Percentiles rank a stretch among this genome's conserved stretches.
Conservation (phyloP, 2,888 invertebrate species). For the Caenorhabditis doughertyi region DNA sequence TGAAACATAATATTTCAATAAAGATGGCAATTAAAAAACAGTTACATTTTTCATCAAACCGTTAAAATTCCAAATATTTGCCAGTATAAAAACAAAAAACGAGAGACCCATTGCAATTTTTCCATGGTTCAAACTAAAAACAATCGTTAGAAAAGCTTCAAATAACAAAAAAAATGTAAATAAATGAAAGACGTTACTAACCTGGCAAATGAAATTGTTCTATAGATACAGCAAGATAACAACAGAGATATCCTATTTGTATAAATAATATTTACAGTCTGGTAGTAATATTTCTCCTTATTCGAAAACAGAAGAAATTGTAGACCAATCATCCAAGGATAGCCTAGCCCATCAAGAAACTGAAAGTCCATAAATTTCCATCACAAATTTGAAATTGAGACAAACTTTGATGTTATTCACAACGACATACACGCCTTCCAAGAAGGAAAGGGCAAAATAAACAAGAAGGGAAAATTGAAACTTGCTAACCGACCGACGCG, state of each 20-base stretch:
- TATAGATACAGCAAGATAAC: neutral
- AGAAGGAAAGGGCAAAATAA: neutral
- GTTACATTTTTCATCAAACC: neutral
- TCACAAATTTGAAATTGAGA: neutral
- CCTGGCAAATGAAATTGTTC: slow-evolving; percentile 10
- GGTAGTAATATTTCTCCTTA: slow-evolving; percentile 1
- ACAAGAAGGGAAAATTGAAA: neutral
- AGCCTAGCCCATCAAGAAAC: neutral
- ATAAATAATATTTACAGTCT: neutral
- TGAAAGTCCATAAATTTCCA: neutral
- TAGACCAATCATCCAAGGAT: neutral
- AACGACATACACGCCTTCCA: slow-evolving; percentile 5
- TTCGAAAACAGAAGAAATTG: slow-evolving; percentile 9
- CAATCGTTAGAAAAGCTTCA: neutral
- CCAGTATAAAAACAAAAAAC: slow-evolving; percentile 6
- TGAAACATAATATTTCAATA: neutral
- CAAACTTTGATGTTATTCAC: slow-evolving; percentile 3
- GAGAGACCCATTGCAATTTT: slow-evolving; percentile 5
- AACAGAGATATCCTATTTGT: slow-evolving; percentile 11
- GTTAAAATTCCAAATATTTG: slow-evolving; percentile 1
- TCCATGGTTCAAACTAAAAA: neutral
- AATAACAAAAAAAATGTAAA: too few species aligned
- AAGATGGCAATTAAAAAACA: neutral
- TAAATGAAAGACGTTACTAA: too few species aligned
- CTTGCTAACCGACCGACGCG: too few species aligned